Base-by-base conservation (phyloP, 2,113 vertebrate species). In the Ceyx margarethae region DNA sequence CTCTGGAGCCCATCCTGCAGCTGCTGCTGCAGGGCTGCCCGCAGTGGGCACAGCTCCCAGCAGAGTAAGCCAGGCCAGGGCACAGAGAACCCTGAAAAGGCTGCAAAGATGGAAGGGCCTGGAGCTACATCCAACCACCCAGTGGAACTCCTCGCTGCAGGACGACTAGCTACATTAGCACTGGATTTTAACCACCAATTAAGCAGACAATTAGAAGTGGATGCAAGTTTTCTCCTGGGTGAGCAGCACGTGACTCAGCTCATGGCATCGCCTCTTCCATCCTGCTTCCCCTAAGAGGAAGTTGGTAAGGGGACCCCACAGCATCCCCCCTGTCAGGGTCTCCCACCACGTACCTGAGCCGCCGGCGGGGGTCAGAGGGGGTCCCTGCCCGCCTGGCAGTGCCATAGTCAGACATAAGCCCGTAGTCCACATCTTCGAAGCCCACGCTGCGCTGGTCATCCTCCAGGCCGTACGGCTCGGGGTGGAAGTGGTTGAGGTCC, bases 381-480 rank as follows among this genome's bases (percentile, higher is more conserved):
- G 97, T 98, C 17, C 95, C 98, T 0, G 98, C 96, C 29, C 98
- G 98, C 13, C 98, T 98, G 87, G 98, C 98, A 0, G 99, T 99
- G 97, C 98, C 98, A 3, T 98, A 99, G 95, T 99, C 98, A 3
- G 98, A 95, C 73, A 98, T 94, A 96, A 99, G 97, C 89, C 99
- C 98, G 4, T 99, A 99, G 94, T 99, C 99, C 9, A 98, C 96
- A 2, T 99, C 99, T 11, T 99, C 99, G 0, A 98, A 99, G 78
- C 98, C 99, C 93, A 99, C 77, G n/a, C 99, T 99, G 87, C 98
- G 98, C 93, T 99, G 98, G 94, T 99, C 99, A 3, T 99, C 99
- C 93, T 99, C 99, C 61, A 99, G 95, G 61, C 99, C 99, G 0
- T 99, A 99, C 0, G 98, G 98, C 67, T 99, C 99, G 0, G 99